Evolutionary conservation across 1,140 invertebrate genomes (phyloP).

Genomic region (Papilio polyxenes): DNA sequence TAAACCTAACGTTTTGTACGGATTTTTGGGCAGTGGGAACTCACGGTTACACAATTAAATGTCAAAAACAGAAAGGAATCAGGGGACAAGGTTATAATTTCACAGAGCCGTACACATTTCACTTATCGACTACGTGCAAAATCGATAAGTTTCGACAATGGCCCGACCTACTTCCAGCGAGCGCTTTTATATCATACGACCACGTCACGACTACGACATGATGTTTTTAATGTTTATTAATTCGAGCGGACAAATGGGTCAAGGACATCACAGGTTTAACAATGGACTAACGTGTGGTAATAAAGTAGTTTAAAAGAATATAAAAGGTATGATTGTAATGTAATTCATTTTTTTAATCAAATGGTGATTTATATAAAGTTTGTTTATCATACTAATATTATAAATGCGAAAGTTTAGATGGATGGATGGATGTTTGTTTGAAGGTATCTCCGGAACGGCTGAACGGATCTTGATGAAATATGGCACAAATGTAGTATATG

Average conservation of each 20-base stretch:
- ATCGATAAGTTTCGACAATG: slow-evolving; percentile 48
- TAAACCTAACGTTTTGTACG: background rate
- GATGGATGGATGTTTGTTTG: no score
- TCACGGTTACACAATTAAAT: slow-evolving; percentile 3
- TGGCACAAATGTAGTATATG: no score
- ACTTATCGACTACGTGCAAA: slow-evolving; percentile 50
- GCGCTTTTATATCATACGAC: background rate
- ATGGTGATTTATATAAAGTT: no score
- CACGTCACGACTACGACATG: slow-evolving; percentile 16
- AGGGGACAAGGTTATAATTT: slow-evolving; percentile 36
- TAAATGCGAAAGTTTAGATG: no score
- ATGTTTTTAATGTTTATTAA: background rate
- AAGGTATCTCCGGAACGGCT: no score
- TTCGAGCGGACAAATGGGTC: background rate
- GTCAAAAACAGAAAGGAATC: slow-evolving; percentile 7
- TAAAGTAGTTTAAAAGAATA: background rate
- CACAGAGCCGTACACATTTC: slow-evolving; percentile 50
- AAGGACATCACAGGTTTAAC: background rate
- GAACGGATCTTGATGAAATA: no score
- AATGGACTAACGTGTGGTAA: background rate
- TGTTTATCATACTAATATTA: no score
- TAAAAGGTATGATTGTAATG: background rate
- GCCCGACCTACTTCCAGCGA: slow-evolving; percentile 48
- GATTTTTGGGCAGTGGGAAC: background rate
- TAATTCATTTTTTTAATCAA: no score